Conservation (phyloP, 2,797 vertebrate species). For the Thamnophis elegans region DNA sequence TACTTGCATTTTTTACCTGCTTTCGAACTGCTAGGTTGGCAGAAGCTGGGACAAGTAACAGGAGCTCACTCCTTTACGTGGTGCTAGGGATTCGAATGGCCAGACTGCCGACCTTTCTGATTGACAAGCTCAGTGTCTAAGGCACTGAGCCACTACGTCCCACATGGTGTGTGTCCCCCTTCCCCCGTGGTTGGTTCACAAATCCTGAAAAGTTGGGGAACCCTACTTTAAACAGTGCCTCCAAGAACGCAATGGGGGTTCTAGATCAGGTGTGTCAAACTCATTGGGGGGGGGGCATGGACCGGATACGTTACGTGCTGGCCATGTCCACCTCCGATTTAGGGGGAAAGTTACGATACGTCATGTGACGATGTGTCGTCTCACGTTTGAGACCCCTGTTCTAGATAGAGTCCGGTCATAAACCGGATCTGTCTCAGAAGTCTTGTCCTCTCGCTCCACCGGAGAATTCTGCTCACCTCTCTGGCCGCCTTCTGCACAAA, state of each 20-base stretch:
- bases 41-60: too few relatives aligned
- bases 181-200: fast-evolving
- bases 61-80: too few relatives aligned
- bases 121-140: too few relatives aligned
- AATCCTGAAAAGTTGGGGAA: background rate
- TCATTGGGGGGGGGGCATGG: fast-evolving
- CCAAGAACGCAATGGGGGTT: background rate
- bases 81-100: too few relatives aligned
- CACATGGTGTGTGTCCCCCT: too few relatives aligned
- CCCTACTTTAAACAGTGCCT: background rate
- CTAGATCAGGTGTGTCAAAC: background rate
- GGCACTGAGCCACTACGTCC: too few relatives aligned
- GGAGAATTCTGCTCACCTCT: constrained; percentile 79
- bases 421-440: fast-evolving
- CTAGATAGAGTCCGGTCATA: background rate
- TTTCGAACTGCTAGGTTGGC: too few relatives aligned
- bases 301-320: fast-evolving
- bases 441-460: background rate
- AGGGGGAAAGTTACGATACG: background rate
- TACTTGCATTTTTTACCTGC: too few relatives aligned
- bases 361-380: fast-evolving
- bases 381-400: background rate
- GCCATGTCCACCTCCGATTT: fast-evolving
- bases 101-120: too few relatives aligned
- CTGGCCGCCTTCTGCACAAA: constrained; percentile 94